phyloP scores from a whole-genome alignment of 2,888 invertebrate species.

The Folsomia candida region DNA sequence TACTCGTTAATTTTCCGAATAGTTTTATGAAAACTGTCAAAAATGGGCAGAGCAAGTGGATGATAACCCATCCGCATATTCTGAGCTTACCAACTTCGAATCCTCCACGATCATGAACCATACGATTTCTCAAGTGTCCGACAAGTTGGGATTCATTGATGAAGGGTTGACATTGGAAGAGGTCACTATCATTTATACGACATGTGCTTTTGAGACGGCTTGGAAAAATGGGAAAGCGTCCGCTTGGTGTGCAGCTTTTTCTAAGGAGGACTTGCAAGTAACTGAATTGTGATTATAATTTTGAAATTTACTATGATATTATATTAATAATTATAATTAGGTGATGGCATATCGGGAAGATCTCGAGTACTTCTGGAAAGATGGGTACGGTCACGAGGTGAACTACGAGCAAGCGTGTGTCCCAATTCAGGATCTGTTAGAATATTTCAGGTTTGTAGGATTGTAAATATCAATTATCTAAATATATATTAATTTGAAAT shows the following conservation, averaged over 20 bases:
- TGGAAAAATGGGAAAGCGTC: conserved; percentile 66
- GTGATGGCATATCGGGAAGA: conserved; percentile 74
- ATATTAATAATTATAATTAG: neutral
- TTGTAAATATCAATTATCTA: neutral
- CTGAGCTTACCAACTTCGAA: conserved; percentile 61
- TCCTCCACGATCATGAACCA: conserved; percentile 60
- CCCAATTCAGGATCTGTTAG: conserved; percentile 68
- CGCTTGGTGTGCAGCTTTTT: conserved; percentile 77
- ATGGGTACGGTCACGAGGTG: conserved; percentile 74
- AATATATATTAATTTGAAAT: neutral
- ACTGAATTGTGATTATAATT: neutral
- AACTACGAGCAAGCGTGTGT: conserved; percentile 74
- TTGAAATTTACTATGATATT: neutral
- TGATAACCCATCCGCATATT: conserved; percentile 61
- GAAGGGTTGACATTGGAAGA: conserved; percentile 59
- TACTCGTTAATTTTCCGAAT: conserved; percentile 53
- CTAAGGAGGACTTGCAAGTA: conserved; percentile 60
- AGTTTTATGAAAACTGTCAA: conserved; percentile 76
- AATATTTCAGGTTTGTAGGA: conserved; percentile 62
- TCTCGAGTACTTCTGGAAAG: conserved; percentile 75
- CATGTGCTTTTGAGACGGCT: conserved; percentile 80
- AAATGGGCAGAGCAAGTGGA: conserved; percentile 69
- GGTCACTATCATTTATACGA: conserved; percentile 66
- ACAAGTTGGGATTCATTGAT: conserved; percentile 61
- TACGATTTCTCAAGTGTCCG: conserved; percentile 62